Evolutionary conservation across 1,140 invertebrate species (phyloP).

Genomic region (Meloidogyne exigua): DNA sequence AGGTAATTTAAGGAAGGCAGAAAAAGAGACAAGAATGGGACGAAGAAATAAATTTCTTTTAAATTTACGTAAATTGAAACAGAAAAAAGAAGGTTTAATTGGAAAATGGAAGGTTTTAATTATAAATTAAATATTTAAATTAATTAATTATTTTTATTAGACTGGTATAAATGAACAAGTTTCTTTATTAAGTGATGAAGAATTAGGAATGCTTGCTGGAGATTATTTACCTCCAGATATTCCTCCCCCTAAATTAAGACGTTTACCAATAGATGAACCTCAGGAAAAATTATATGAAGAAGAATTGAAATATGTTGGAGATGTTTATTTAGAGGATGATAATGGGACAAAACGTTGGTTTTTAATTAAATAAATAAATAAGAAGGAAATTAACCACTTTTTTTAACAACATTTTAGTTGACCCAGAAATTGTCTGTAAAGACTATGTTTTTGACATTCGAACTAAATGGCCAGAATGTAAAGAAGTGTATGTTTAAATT

Average conservation of each 20-base stretch:
- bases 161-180: not conserved
- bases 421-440: not conserved
- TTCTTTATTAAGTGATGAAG: not conserved
- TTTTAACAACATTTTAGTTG: too few relatives aligned
- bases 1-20: not conserved
- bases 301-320: not conserved
- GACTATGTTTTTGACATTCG: constrained; percentile 25
- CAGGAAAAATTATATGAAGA: not conserved
- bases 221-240: not conserved
- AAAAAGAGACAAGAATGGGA: constrained; percentile 1
- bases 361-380: not conserved
- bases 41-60: not conserved
- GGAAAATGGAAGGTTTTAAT: not conserved
- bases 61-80: not conserved
- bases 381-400: not conserved
- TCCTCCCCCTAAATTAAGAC: not conserved
- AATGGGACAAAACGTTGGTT: not conserved
- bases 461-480: constrained; percentile 26
- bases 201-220: not conserved
- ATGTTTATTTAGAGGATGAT: not conserved
- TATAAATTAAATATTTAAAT: not conserved
- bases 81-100: not conserved
- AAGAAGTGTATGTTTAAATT: constrained; percentile 1
- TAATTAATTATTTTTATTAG: too few relatives aligned
- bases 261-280: not conserved